Percentiles rank a stretch among this genome's conserved stretches.
These are phyloP conservation scores for Pomacea canaliculata DNA, from an alignment of 2,888 invertebrate genomes.

Conservation along the genomic window DNA sequence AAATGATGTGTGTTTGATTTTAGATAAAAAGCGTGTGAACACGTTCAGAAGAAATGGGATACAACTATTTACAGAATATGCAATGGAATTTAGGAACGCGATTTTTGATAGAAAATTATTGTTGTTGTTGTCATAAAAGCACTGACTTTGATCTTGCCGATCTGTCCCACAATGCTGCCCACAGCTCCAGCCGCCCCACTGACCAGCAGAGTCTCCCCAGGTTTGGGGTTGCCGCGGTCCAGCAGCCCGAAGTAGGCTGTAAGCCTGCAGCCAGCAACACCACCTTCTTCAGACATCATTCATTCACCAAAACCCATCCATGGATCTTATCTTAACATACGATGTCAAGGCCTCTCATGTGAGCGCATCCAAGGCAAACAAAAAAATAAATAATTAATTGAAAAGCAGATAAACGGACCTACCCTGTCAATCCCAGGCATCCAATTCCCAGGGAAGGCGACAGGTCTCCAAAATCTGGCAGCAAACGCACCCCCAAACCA, in stretches of 20 bases:
- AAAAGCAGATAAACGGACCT: background rate
- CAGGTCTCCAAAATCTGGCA: slow-evolving; percentile 18
- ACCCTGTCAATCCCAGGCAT: slow-evolving; percentile 24
- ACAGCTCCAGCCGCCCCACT: slow-evolving; percentile 86
- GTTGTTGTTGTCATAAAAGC: no score
- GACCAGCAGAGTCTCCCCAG: slow-evolving; percentile 81
- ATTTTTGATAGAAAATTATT: no score
- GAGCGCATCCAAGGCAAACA: no score
- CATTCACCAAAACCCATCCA: background rate
- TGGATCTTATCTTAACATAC: background rate
- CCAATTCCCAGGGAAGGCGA: slow-evolving; percentile 23
- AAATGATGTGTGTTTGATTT: no score
- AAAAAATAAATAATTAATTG: no score
- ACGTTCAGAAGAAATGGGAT: no score
- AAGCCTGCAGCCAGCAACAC: slow-evolving; percentile 2
- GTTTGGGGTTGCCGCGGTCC: slow-evolving; percentile 79
- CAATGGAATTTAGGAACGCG: no score
- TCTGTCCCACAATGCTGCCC: slow-evolving; percentile 83
- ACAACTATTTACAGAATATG: no score
- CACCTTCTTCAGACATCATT: background rate
- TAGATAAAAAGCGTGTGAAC: no score
- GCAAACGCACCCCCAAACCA: background rate
- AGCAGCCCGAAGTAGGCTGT: slow-evolving; percentile 73
- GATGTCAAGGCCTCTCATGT: no score
- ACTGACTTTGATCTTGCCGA: slow-evolving; percentile 79